A percentile compares a stretch with the other conserved stretches of the same genome.
These are phyloP conservation scores for Furcifer pardalis DNA, from an alignment of 2,797 vertebrate genomes.

Conservation along the genomic window DNA sequence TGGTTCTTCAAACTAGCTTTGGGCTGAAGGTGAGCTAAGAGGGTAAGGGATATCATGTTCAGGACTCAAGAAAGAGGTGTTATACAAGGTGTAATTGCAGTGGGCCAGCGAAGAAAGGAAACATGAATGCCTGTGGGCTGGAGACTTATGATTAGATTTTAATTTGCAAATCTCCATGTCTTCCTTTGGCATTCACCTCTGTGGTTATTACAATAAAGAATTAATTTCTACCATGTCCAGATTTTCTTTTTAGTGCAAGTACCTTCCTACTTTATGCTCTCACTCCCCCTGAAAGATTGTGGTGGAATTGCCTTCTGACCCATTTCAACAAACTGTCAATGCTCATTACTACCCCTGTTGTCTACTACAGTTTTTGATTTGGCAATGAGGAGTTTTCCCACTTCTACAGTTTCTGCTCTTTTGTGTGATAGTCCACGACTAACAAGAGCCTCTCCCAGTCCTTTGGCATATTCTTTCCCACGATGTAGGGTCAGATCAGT, in stretches of 20 bases:
- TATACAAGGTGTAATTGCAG: not conserved
- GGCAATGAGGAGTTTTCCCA: not conserved
- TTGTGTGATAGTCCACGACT: not conserved
- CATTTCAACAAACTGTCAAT: not conserved
- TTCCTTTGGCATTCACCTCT: not conserved
- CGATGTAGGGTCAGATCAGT: not conserved
- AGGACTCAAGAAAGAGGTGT: not conserved
- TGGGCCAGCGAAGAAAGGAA: not conserved
- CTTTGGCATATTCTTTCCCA: not conserved
- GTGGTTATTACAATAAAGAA: not conserved
- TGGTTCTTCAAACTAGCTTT: constrained; percentile 1
- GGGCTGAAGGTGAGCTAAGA: not conserved
- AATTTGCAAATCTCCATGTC: not conserved
- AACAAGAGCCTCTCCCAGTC: too few relatives aligned
- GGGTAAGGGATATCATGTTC: not conserved
- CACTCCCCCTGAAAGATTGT: not conserved
- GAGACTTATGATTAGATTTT: not conserved
- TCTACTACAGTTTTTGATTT: not conserved
- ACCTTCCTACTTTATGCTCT: too few relatives aligned
- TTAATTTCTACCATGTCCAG: not conserved
- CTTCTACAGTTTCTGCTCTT: not conserved
- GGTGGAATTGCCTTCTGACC: not conserved
- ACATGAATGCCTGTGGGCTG: not conserved
- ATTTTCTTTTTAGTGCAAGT: not conserved
- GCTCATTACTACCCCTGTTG: not conserved